Evolutionary conservation across 2,888 invertebrate species (phyloP).

Genomic region (Antitype chi): DNA sequence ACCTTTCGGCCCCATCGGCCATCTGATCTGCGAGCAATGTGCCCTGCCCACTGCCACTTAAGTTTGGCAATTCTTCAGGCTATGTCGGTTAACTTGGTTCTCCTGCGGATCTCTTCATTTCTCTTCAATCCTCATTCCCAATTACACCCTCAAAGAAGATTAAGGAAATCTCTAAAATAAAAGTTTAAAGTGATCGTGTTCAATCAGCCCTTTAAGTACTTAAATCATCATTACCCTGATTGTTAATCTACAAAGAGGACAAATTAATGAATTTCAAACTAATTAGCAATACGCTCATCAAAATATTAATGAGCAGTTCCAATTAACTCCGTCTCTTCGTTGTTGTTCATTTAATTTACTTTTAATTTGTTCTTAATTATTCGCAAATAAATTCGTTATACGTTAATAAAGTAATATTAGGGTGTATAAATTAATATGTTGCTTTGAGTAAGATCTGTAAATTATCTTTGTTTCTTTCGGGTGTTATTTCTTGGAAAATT

Average conservation of each 20-base stretch:
- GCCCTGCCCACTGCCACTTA: too few species aligned
- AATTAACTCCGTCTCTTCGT: conserved; percentile 40
- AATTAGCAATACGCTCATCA: conserved; percentile 46
- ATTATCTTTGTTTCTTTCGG: background rate
- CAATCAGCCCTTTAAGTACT: background rate
- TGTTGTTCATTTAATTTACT: conserved; percentile 49
- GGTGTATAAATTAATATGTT: conserved; percentile 10
- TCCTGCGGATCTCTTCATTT: too few species aligned
- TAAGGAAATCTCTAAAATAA: background rate
- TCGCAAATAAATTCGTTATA: conserved; percentile 36
- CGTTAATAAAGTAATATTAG: conserved; percentile 34
- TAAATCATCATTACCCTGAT: conserved; percentile 8
- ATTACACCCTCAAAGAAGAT: background rate
- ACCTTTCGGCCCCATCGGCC: too few species aligned
- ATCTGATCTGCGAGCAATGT: too few species aligned
- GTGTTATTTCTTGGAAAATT: background rate
- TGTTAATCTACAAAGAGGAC: conserved; percentile 22
- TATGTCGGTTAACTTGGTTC: too few species aligned
- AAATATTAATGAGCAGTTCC: conserved; percentile 49
- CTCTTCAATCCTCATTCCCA: background rate
- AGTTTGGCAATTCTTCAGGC: too few species aligned
- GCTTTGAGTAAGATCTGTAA: background rate
- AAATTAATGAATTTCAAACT: conserved; percentile 37
- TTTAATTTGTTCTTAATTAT: conserved; percentile 60
- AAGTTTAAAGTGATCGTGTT: background rate